Base-by-base conservation (phyloP, 2,113 vertebrate species). In the Morone saxatilis region DNA sequence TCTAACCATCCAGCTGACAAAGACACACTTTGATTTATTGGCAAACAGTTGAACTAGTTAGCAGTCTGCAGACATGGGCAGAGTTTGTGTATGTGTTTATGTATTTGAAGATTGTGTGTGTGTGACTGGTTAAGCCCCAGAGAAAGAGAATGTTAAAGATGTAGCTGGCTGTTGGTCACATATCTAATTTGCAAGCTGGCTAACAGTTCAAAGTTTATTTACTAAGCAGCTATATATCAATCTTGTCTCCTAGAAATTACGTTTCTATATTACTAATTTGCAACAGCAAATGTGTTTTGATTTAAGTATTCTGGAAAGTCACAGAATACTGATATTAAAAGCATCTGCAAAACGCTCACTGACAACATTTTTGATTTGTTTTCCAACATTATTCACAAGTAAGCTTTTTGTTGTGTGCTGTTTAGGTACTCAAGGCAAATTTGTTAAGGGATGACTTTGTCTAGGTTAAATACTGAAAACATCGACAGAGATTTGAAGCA, bases 1-100 rank as follows among this genome's bases (percentile, higher is more conserved):
- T 96, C 94, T 96, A 96, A 96, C 96, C 95, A 96, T 96, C 96
- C 96, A 94, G 93, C 94, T 96, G 96, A 97, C 96, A 97, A 95
- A 94, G 94, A 96, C 94, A 95, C 92, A 84, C 95, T 97, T 97
- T 97, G 97, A 98, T 97, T 97, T 97, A 97, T 96, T 96, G 95
- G 94, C 93, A 96, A 96, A 96, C 97, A 96, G 96, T 95, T 94
- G 89, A 92, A 95, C 96, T 96, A 96, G 96, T 98, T 97, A 97
- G 96, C 96, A 95, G 96, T 80, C 76, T 78, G 76, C 22, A 78
- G 80, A 70, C 51, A 62, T 9, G 67, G 53, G 57, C 60, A 76
- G 43, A 62, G 71, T 78, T 71, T 61, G 69, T 84, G 47, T 62
- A n/a, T 68, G 17, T 65, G 62, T 70, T 16, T 77, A 38, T 63